Base-by-base conservation (phyloP, 2,797 vertebrate species). In the Lepus oiostolus region DNA sequence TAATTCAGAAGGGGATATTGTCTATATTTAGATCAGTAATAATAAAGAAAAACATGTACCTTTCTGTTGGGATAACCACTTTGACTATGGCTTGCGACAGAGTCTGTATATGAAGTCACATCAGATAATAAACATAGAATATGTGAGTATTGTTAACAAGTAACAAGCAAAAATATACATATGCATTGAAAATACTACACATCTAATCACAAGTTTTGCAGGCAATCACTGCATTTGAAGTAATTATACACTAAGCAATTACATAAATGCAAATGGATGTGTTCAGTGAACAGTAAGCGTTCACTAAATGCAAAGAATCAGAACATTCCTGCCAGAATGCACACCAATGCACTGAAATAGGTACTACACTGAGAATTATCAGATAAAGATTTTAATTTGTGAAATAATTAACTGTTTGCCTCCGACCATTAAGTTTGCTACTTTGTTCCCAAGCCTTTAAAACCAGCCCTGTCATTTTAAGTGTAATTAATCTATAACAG, bases 21-120 rank as follows among this genome's bases (percentile, higher is more conserved):
- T 99, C 99, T 99, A 99, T 98, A 99, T 99, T 99, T 99, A 99
- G 98, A 99, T 99, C 99, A 99, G 99, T 99, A 99, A 99, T 99
- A 99, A 99, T 99, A 99, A 99, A 99, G 99, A 99, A 99, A 99
- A 99, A 99, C 99, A 99, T 99, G 99, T 99, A 99, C 99, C 99
- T 99, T 99, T 99, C 99, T 99, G 99, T 99, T 99, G 99, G 99
- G 99, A 99, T 99, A 99, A 99, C 99, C 99, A 99, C 99, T 99
- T 99, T 99, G 99, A 99, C 99, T 99, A 99, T 99, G 99, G 99
- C 99, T 99, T 99, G 99, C 99, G 99, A 99, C 99, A 99, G 99
- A 99, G 99, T 99, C 99, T 99, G 99, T 99, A 99, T 99, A 99
- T 99, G 99, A 99, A 99, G 99, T 99, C 99, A 99, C 99, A 99